Evolutionary conservation across 2,113 vertebrate species (phyloP), one percentile per base, ranked within the genome.

Genomic region (Crocuta crocuta): DNA sequence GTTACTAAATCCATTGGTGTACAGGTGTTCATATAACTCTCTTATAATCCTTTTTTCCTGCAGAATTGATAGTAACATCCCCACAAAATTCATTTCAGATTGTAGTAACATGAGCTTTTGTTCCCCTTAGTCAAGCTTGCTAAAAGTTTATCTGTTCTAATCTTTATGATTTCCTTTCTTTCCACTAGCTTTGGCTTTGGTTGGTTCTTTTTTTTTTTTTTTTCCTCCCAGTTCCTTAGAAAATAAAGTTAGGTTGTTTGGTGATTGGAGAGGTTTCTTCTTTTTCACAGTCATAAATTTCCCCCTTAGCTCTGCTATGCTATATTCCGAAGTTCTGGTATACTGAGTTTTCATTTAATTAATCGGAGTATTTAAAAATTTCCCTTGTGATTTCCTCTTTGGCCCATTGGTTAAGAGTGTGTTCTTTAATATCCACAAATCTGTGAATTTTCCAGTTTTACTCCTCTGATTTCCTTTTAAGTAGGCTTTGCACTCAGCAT

Each of bases 221-320:
- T 39, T 39, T 39, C 39, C 39, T 80, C 21, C 76, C 53, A 33
- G n/a, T 43, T 33, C 48, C n/a, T 33, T 39, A 35, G 48, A 10
- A 70, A 70, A n/a, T 24, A 39, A 81, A 55, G 48, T 16, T 10
- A 39, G 61, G 16, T 0, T 50, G 74, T 2, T 0, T 50, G 74
- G 1, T 33, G n/a, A 33, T 4, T 3, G 28, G 45, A 68, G 63
- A 33, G 4, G 66, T 19, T 70, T 70, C 66, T n/a, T n/a, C 55
- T 58, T 58, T 58, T 10, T 7, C 15, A 2, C 1, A 0, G 16
- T 43, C 23, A 9, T 39, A 9, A 61, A 21, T 31, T 2, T 24
- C 63, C 78, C 55, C 33, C 33, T 24, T 16, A 17, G 55, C 0
- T 19, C 39, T 82, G 26, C 33, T 71, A 71, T 9, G 26, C 55